Evolutionary conservation across 2,113 vertebrate genomes (phyloP).

Genomic region (Sinocyclocheilus rhinocerous): DNA sequence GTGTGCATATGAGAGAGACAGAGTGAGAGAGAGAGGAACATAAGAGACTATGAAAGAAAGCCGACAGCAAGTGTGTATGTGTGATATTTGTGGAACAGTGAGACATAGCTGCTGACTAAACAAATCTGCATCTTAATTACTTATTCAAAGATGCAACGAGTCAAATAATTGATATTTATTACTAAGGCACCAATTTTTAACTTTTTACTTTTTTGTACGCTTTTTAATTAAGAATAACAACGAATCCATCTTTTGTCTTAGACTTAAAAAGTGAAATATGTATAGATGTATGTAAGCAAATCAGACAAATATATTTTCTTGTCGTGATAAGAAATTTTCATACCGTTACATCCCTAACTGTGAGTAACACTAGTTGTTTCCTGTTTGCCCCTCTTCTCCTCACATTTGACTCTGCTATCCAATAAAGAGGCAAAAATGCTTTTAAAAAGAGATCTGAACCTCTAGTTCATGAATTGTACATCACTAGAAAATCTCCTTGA

Average conservation of each 20-base stretch:
- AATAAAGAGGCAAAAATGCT: not conserved
- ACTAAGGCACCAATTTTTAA: not conserved
- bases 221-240: too few relatives aligned
- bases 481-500: conserved; percentile 16
- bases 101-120: conserved; percentile 27
- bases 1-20: conserved; percentile 9
- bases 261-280: too few relatives aligned
- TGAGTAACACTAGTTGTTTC: not conserved
- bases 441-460: not conserved
- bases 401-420: not conserved
- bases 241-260: too few relatives aligned
- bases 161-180: conserved; percentile 48
- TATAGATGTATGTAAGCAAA: too few relatives aligned
- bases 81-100: not conserved
- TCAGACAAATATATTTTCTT: too few relatives aligned
- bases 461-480: conserved; percentile 10
- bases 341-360: too few relatives aligned
- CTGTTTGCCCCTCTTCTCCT: not conserved
- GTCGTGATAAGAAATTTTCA: too few relatives aligned
- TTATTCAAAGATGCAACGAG: conserved; percentile 26
- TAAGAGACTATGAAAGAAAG: not conserved
- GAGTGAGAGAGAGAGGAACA: not conserved
- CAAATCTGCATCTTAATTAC: conserved; percentile 21
- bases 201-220: too few relatives aligned
- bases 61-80: not conserved